phyloP scores from a whole-genome alignment of 2,113 vertebrate species.

The Phylloscopus trochiloides region DNA sequence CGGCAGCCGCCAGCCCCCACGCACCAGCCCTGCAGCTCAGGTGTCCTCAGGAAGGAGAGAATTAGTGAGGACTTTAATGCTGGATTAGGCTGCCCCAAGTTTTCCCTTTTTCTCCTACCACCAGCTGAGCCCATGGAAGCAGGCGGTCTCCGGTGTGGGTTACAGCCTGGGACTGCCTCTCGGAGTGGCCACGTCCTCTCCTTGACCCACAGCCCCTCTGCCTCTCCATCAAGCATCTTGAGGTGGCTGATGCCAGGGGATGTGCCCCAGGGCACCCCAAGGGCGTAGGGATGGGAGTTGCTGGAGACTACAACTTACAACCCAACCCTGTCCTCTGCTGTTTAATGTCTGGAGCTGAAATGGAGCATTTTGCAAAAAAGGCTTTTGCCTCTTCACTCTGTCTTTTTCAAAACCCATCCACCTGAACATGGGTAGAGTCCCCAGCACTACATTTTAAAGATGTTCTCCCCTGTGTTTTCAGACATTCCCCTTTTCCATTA shows the following conservation, averaged over 20 bases:
- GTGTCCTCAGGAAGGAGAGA: constrained; percentile 62
- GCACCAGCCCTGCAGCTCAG: not conserved
- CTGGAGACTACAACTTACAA: not conserved
- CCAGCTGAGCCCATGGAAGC: not conserved
- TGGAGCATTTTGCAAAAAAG: not conserved
- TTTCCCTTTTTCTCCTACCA: not conserved
- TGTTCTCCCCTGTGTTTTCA: not conserved
- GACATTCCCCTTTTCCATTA: not conserved
- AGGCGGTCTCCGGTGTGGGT: not conserved
- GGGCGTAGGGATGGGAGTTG: not conserved
- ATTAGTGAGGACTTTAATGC: constrained; percentile 26
- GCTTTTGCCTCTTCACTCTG: not conserved
- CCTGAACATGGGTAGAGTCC: not conserved
- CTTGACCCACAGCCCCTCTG: not conserved
- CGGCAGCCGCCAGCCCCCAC: not conserved
- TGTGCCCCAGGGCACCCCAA: accelerated
- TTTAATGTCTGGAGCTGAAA: not conserved
- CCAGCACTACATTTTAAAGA: not conserved
- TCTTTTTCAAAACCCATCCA: not conserved
- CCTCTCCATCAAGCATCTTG: not conserved
- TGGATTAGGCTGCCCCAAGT: constrained; percentile 26
- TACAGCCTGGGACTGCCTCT: not conserved
- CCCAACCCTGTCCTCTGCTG: not conserved
- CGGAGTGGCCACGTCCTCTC: accelerated
- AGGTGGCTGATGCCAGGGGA: not conserved